Evolutionary conservation across 2,888 invertebrate species (phyloP).

Genomic region (Hartigia nigra): DNA sequence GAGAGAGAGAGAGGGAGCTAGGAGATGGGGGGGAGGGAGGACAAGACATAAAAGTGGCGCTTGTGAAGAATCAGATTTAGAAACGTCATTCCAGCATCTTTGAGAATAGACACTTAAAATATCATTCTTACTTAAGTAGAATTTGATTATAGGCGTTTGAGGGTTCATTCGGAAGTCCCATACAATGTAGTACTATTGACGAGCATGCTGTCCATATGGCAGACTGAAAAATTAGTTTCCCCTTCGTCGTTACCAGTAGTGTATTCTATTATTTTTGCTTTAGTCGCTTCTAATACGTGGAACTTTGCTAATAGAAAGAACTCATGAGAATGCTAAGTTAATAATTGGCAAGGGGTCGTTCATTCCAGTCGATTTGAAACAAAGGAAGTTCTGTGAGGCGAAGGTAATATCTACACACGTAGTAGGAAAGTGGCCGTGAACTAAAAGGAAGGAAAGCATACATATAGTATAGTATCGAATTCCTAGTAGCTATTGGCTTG

Average conservation of each 20-base stretch:
- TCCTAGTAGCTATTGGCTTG: not conserved
- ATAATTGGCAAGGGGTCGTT: not conserved
- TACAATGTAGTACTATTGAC: not conserved
- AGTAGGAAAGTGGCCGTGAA: not conserved
- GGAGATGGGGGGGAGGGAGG: not conserved
- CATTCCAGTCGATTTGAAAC: not conserved
- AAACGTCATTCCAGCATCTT: not conserved
- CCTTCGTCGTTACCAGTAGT: not conserved
- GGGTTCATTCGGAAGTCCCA: not conserved
- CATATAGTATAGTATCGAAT: not conserved
- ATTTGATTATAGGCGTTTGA: not conserved
- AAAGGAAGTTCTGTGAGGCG: not conserved
- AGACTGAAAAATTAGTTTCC: not conserved
- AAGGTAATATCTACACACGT: not conserved
- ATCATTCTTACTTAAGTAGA: not conserved
- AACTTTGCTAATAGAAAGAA: not conserved
- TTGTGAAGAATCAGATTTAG: not conserved
- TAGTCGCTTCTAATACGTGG: not conserved
- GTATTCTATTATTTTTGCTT: not conserved
- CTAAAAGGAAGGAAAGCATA: not conserved
- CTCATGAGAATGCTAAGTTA: not conserved
- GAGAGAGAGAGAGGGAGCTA: constrained; percentile 1
- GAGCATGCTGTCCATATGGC: not conserved
- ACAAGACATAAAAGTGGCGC: not conserved
- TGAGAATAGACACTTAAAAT: not conserved